Evolutionary conservation across 2,888 invertebrate species (phyloP), one percentile per base, ranked within the genome.

Genomic region (Lamellibrachia satsuma): DNA sequence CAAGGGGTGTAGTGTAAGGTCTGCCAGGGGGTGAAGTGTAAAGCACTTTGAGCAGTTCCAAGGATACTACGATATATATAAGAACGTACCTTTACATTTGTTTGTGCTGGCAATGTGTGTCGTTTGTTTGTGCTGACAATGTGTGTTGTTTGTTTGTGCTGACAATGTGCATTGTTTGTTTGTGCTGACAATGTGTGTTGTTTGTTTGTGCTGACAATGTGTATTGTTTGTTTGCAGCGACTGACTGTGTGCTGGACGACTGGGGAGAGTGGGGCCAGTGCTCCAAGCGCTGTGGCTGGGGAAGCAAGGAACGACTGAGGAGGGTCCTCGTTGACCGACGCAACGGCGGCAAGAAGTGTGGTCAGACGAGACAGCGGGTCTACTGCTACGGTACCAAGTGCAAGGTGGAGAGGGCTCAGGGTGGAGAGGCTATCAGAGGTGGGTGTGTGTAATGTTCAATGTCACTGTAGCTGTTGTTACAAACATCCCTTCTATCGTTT

Each of bases 331-430:
- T 60, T 11, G 91, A 92, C 3, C 92, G 93, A 6, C 90, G 91
- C 51, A 94, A 94, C 91, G 94, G 94, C 0, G 94, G 94, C 7
- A 75, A 93, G 92, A 90, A 91, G n/a, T 94, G 94, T 91, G 92
- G 91, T 7, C 15, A 90, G n/a, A 92, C 91, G 55, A 60, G 90
- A n/a, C 93, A 94, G 92, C 93, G 92, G 57, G 93, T 91, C 39
- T 93, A 91, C 93, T 94, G 94, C 75, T 93, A 93, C 52, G 94
- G 94, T 9, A 90, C 11, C 60, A 92, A 92, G 27, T 94, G 94
- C 93, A 94, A 94, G 91, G 92, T 92, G 55, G 92, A 93, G 57
- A 93, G 94, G 60, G 93, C 93, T 51, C 52, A 90, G 15, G 91
- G 91, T 11, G 90, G 90, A 27, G 92, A 93, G 27, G 93, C 93